Evolutionary conservation across 1,140 invertebrate species (phyloP).

Genomic region (Drosophila jambulina): DNA sequence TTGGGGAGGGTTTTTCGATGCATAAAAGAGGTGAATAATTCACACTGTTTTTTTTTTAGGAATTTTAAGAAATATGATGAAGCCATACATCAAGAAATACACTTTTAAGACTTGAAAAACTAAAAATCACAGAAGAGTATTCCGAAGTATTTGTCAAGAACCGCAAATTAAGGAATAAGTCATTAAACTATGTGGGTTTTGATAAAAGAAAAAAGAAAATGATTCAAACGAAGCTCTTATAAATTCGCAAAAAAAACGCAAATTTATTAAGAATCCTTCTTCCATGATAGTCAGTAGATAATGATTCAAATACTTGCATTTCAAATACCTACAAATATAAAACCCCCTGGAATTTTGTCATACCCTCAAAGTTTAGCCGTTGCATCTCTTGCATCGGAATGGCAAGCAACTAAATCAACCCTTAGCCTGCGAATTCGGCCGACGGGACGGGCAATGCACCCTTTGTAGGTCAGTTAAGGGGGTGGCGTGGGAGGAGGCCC

Average conservation of each 20-base stretch:
- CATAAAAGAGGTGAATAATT: background rate
- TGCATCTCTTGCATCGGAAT: slow-evolving; percentile 9
- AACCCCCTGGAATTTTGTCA: slow-evolving; percentile 14
- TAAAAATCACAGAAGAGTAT: no score
- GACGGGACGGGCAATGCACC: slow-evolving; percentile 64
- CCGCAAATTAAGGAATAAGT: background rate
- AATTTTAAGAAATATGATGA: background rate
- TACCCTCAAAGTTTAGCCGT: slow-evolving; percentile 9
- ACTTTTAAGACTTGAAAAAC: background rate
- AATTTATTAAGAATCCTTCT: background rate
- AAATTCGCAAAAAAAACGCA: background rate
- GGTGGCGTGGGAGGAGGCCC: slow-evolving; percentile 17
- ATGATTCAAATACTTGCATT: background rate
- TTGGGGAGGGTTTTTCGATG: background rate
- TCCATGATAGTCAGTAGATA: background rate
- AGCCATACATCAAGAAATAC: background rate
- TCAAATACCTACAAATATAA: background rate
- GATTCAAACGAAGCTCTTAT: background rate
- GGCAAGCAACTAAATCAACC: slow-evolving; percentile 51
- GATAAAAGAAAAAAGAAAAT: background rate
- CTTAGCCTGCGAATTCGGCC: slow-evolving; percentile 46
- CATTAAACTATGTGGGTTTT: background rate
- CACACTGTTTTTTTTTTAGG: no score
- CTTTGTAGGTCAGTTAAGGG: slow-evolving; percentile 75
- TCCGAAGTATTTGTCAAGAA: no score